phyloP scores from a whole-genome alignment of 2,113 vertebrate species.

The Saccopteryx bilineata region DNA sequence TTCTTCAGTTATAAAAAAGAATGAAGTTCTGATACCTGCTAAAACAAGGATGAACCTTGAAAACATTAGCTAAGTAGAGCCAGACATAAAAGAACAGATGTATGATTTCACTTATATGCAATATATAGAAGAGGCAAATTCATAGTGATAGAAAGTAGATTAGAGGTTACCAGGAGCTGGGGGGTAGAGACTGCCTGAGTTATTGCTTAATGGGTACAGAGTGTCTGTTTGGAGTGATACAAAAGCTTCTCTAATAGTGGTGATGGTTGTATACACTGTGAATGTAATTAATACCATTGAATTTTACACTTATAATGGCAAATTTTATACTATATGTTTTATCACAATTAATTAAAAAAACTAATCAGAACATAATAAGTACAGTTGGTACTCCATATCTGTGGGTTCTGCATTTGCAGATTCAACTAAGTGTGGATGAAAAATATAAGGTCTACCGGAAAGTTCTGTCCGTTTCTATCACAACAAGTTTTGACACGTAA shows the following conservation, averaged over 20 bases:
- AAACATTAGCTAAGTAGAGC: slow-evolving; percentile 41
- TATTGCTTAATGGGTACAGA: neutral
- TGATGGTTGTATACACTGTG: slow-evolving; percentile 2
- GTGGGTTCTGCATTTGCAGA: neutral
- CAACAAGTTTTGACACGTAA: too few species aligned
- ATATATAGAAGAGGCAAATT: slow-evolving; percentile 2
- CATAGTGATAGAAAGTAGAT: slow-evolving; percentile 33
- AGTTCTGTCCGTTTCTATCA: too few species aligned
- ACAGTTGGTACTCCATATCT: neutral
- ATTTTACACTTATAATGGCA: slow-evolving; percentile 32
- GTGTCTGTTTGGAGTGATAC: neutral
- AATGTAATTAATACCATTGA: slow-evolving; percentile 26
- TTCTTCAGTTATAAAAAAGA: slow-evolving; percentile 34
- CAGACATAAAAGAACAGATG: slow-evolving; percentile 45
- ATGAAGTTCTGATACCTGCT: slow-evolving; percentile 23
- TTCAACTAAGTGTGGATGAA: neutral
- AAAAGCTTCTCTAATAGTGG: slow-evolving; percentile 5
- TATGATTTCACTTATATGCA: slow-evolving; percentile 32
- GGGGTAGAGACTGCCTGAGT: neutral
- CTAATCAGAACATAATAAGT: slow-evolving; percentile 46
- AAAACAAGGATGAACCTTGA: neutral
- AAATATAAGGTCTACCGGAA: neutral
- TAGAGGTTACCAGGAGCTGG: neutral
- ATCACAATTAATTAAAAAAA: slow-evolving; percentile 29
- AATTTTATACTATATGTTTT: slow-evolving; percentile 55